Evolutionary conservation across 2,113 vertebrate species (phyloP).

Genomic region (Sarotherodon lohbergeri): DNA sequence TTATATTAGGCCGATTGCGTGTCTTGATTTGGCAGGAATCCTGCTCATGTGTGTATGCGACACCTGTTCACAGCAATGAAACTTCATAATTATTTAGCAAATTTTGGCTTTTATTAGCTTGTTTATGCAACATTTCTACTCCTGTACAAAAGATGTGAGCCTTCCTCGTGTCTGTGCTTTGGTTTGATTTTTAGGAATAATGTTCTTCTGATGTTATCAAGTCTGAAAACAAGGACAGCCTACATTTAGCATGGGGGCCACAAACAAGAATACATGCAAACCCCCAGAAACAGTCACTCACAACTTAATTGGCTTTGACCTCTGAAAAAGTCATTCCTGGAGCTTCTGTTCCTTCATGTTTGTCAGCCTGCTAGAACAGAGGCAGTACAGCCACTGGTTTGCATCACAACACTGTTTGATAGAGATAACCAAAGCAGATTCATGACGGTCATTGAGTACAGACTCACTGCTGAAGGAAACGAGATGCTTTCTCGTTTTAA

Average conservation of each 20-base stretch:
- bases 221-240: background rate
- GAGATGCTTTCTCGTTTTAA: background rate
- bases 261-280: background rate
- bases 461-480: background rate
- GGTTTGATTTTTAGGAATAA: background rate
- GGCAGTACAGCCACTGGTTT: background rate
- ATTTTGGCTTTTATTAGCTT: background rate
- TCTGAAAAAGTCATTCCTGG: background rate
- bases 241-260: rapidly evolving
- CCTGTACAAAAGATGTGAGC: rapidly evolving
- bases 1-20: background rate
- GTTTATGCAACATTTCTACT: background rate
- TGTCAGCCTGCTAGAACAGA: background rate
- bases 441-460: rapidly evolving
- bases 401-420: background rate
- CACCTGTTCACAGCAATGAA: background rate
- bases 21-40: background rate
- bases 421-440: background rate
- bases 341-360: background rate
- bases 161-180: background rate
- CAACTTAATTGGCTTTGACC: background rate
- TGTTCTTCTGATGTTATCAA: background rate
- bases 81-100: background rate
- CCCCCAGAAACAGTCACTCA: rapidly evolving
- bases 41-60: rapidly evolving